Percentiles rank a stretch among this genome's conserved stretches.
These are phyloP conservation scores for Lepidochrysops patricia DNA, from an alignment of 2,888 invertebrate species.

Conservation along the genomic window DNA sequence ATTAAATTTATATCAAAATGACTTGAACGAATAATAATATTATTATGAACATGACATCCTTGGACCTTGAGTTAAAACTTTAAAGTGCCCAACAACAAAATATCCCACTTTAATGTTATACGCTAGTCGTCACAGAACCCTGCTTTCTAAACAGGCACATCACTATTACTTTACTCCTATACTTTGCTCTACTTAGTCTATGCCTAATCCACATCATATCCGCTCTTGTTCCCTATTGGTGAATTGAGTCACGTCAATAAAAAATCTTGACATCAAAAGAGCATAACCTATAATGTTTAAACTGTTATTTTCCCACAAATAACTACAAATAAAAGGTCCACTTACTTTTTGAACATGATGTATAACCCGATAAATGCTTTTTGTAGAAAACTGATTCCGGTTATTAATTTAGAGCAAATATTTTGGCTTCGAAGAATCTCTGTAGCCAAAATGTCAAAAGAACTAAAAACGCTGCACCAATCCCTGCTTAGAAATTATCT, in stretches of 20 bases:
- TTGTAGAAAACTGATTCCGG: not conserved
- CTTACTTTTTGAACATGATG: conserved; percentile 71
- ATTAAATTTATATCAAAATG: no score
- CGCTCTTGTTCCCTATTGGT: conserved; percentile 33
- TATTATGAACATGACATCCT: no score
- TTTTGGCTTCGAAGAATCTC: not conserved
- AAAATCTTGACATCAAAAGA: conserved; percentile 30
- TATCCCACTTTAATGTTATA: no score
- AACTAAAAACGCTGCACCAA: not conserved
- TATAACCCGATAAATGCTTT: conserved; percentile 1
- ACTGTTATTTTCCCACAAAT: not conserved
- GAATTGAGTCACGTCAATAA: conserved; percentile 32
- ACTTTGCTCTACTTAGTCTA: conserved; percentile 16
- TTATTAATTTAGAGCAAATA: not conserved
- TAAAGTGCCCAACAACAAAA: no score
- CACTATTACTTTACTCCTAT: conserved; percentile 9
- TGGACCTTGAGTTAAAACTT: no score
- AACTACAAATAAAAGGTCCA: conserved; percentile 23
- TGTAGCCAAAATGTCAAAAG: not conserved
- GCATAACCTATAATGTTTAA: conserved; percentile 35
- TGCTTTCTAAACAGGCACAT: no score
- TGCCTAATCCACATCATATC: conserved; percentile 16
- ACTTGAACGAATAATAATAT: no score
- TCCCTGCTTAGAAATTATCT: not conserved
- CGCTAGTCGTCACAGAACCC: no score